Evolutionary conservation across 2,888 invertebrate species (phyloP).

Genomic region (Nomada fabriciana): DNA sequence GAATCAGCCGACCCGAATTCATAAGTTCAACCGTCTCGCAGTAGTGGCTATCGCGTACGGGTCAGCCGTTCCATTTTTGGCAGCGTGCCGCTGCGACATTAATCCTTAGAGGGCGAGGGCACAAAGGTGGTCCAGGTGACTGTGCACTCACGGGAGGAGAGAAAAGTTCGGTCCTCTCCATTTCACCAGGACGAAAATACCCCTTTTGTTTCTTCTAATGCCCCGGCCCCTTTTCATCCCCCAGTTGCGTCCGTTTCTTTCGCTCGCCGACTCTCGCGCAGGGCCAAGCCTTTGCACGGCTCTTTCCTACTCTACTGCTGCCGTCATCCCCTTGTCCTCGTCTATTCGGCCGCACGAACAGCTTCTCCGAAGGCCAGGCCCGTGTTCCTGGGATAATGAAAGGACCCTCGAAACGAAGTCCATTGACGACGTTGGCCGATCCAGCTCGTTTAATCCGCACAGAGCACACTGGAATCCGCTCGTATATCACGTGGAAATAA

Average conservation of each 20-base stretch:
- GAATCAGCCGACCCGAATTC: slow-evolving; percentile 41
- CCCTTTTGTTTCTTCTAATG: slow-evolving; percentile 75
- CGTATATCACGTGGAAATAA: slow-evolving; percentile 73
- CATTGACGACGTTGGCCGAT: slow-evolving; percentile 70
- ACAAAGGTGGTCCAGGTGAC: slow-evolving; percentile 64
- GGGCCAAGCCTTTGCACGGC: not conserved
- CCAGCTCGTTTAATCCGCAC: slow-evolving; percentile 71
- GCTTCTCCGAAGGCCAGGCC: slow-evolving; percentile 34
- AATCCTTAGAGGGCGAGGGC: slow-evolving; percentile 74
- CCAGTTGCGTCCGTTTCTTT: slow-evolving; percentile 31
- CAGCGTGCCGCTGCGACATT: slow-evolving; percentile 78
- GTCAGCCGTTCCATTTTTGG: slow-evolving; percentile 79
- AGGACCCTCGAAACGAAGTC: slow-evolving; percentile 72
- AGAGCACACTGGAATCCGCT: slow-evolving; percentile 65
- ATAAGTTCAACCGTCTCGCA: slow-evolving; percentile 50
- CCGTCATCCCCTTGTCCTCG: not conserved
- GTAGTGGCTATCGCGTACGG: slow-evolving; percentile 66
- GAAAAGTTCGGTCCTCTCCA: slow-evolving; percentile 61
- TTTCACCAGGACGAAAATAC: slow-evolving; percentile 70
- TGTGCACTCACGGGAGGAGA: slow-evolving; percentile 41
- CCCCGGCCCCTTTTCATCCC: slow-evolving; percentile 24
- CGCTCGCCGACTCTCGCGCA: not conserved
- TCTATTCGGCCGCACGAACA: slow-evolving; percentile 1
- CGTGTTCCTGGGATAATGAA: slow-evolving; percentile 70
- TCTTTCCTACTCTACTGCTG: slow-evolving; percentile 25